A percentile compares a stretch with the other conserved stretches of the same genome.
Evolutionary conservation across 2,888 invertebrate species (phyloP).

Genomic region (Stenichneumon culpator): DNA sequence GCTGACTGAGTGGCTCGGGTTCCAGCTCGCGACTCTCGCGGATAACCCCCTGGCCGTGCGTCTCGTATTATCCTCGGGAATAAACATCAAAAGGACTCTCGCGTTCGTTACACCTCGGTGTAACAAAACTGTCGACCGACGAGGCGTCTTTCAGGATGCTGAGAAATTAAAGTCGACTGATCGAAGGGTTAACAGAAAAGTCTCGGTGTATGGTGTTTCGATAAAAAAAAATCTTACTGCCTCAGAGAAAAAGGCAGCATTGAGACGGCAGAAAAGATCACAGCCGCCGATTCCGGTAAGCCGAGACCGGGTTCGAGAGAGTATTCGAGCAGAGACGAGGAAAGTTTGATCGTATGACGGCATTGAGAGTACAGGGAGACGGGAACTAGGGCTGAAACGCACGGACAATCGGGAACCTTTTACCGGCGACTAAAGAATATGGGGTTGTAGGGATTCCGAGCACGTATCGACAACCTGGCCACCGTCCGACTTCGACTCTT

Average conservation of each 20-base stretch:
- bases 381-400: slow-evolving; percentile 65
- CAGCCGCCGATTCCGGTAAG: slow-evolving; percentile 27
- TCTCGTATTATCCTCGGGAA: slow-evolving; percentile 20
- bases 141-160: not conserved
- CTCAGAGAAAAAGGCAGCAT: not conserved
- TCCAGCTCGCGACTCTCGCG: slow-evolving; percentile 17
- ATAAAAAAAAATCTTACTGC: not conserved
- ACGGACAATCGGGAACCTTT: slow-evolving; percentile 74
- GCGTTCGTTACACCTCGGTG: not conserved
- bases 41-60: not conserved
- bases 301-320: slow-evolving; percentile 37
- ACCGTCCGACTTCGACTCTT: slow-evolving; percentile 69
- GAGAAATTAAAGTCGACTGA: not conserved
- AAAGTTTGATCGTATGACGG: slow-evolving; percentile 62
- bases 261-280: slow-evolving; percentile 12
- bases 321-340: slow-evolving; percentile 45
- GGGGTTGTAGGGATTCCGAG: slow-evolving; percentile 74
- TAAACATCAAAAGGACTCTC: slow-evolving; percentile 24
- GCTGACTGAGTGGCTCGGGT: slow-evolving; percentile 22
- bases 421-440: slow-evolving; percentile 63
- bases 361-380: slow-evolving; percentile 47
- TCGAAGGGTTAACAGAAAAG: not conserved
- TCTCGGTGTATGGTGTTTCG: not conserved
- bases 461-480: slow-evolving; percentile 82
- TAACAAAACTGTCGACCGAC: not conserved